Conservation (phyloP, 2,113 vertebrate genomes). For the Phaethornis superciliosus region DNA sequence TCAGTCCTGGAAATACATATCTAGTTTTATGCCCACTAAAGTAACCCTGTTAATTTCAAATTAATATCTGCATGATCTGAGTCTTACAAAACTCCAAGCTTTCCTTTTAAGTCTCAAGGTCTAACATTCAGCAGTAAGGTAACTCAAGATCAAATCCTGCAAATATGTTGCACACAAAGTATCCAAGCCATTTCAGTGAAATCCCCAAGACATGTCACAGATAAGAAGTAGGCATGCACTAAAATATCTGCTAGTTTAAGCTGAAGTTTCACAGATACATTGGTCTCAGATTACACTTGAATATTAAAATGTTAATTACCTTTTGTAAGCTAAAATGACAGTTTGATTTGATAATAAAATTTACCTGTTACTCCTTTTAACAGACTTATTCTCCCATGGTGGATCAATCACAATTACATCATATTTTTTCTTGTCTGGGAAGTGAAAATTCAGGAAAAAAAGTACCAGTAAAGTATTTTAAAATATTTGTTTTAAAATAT, state of each 20-base stretch:
- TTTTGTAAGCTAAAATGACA: not conserved
- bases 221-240: not conserved
- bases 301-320: not conserved
- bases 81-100: not conserved
- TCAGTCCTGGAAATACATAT: not conserved
- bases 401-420: slow-evolving; percentile 92
- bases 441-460: not conserved
- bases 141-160: not conserved
- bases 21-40: not conserved
- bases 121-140: not conserved
- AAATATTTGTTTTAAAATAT: not conserved
- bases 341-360: not conserved
- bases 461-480: not conserved
- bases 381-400: slow-evolving; percentile 97
- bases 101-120: not conserved
- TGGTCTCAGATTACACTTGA: not conserved
- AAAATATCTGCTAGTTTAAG: not conserved
- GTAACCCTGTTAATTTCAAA: not conserved
- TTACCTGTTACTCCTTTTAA: slow-evolving; percentile 93
- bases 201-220: not conserved
- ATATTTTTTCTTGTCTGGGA: slow-evolving; percentile 83
- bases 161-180: not conserved
- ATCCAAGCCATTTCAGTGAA: not conserved
- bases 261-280: not conserved
- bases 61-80: not conserved